phyloP scores from a whole-genome alignment of 2,888 invertebrate genomes.

The Drosophila demipolita region DNA sequence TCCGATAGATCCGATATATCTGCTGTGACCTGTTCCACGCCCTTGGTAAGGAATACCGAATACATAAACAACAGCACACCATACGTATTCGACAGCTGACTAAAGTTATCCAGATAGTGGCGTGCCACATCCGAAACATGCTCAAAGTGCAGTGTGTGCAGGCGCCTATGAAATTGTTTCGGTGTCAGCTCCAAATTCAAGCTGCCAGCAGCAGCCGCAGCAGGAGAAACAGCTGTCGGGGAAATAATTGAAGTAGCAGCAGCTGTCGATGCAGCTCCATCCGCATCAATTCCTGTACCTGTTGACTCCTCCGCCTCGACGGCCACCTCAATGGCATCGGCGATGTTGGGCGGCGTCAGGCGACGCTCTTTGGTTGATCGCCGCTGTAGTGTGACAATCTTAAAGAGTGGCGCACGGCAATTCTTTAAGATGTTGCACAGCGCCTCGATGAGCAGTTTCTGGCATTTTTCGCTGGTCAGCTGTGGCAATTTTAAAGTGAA shows the following conservation, averaged over 20 bases:
- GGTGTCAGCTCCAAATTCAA: conserved; percentile 76
- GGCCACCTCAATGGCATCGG: conserved; percentile 35
- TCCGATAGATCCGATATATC: conserved; percentile 95
- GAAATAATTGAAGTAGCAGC: conserved; percentile 1
- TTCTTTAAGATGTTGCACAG: conserved; percentile 92
- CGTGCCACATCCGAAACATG: conserved; percentile 90
- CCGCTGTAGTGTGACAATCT: conserved; percentile 86
- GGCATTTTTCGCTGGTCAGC: conserved; percentile 90
- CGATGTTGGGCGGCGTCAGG: conserved; percentile 37
- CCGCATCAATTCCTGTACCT: conserved; percentile 21
- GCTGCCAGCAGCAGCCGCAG: conserved; percentile 19
- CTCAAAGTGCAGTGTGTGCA: conserved; percentile 88
- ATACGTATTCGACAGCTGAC: conserved; percentile 90
- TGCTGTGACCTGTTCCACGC: conserved; percentile 90
- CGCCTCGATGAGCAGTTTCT: conserved; percentile 90
- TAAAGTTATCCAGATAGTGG: conserved; percentile 90
- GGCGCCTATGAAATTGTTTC: conserved; percentile 87
- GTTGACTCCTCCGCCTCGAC: conserved; percentile 27
- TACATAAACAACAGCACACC: conserved; percentile 95
- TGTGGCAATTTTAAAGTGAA: conserved; percentile 62
- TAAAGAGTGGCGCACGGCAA: conserved; percentile 89
- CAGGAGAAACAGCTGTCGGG: neutral
- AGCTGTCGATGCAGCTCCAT: conserved; percentile 11
- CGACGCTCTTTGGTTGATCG: conserved; percentile 62
- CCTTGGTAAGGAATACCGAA: conserved; percentile 95